Evolutionary conservation across 2,113 vertebrate genomes (phyloP).

Genomic region (Dendropsophus ebraccatus): DNA sequence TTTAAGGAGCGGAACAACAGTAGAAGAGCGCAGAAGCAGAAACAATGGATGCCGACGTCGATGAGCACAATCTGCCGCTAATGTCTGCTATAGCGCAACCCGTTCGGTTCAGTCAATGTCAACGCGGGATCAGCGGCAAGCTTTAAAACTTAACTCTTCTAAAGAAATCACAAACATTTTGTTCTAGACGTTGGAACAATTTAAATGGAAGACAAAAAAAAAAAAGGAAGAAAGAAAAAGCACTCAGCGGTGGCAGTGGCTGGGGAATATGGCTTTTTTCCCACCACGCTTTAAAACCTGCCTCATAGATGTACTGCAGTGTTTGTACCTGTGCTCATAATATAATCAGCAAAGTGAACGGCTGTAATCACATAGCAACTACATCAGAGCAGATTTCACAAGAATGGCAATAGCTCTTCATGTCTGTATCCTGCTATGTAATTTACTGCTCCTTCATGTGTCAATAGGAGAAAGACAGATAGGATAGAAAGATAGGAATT

Average conservation of each 20-base stretch:
- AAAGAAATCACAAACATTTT: slow-evolving; percentile 17
- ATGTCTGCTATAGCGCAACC: neutral
- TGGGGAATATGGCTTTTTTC: slow-evolving; percentile 27
- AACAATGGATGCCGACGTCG: neutral
- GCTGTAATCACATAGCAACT: slow-evolving; percentile 56
- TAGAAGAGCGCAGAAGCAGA: neutral
- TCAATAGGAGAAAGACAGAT: slow-evolving; percentile 28
- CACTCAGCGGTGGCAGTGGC: slow-evolving; percentile 27
- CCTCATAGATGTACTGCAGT: slow-evolving; percentile 32
- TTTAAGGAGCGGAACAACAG: slow-evolving; percentile 51
- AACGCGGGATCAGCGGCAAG: neutral
- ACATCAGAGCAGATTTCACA: slow-evolving; percentile 13
- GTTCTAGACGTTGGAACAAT: slow-evolving; percentile 33
- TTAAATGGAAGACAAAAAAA: slow-evolving; percentile 30
- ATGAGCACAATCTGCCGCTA: neutral
- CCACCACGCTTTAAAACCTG: slow-evolving; percentile 12
- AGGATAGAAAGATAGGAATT: slow-evolving; percentile 2
- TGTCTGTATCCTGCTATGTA: slow-evolving; percentile 35
- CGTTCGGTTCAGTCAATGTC: neutral
- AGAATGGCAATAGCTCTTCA: slow-evolving; percentile 31
- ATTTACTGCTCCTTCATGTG: slow-evolving; percentile 32
- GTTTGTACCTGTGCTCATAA: slow-evolving; percentile 38
- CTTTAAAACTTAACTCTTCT: neutral
- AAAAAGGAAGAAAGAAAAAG: too few species aligned
- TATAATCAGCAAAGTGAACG: slow-evolving; percentile 51